Percentiles rank a stretch among this genome's conserved stretches.
Conservation (phyloP, 2,113 vertebrate species). For the Leptobrachium ailaonicum region DNA sequence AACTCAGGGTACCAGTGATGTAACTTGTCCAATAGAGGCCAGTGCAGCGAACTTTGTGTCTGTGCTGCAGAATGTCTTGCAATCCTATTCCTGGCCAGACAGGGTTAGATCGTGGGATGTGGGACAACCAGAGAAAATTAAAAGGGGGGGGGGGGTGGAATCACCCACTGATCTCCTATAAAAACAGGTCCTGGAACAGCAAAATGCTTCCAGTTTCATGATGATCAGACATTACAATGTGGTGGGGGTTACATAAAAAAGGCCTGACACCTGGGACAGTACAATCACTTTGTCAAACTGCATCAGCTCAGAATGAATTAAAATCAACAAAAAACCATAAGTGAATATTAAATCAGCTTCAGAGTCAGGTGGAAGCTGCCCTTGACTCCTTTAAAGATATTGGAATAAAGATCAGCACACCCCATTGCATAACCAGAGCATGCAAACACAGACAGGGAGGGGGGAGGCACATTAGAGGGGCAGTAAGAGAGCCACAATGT, state of each 20-base stretch:
- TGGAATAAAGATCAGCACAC: constrained; percentile 10
- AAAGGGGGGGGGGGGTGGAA: too few relatives aligned
- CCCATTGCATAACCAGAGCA: background rate
- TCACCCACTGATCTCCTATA: too few relatives aligned
- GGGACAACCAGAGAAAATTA: background rate
- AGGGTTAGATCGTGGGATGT: too few relatives aligned
- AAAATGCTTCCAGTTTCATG: background rate
- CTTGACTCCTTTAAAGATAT: constrained; percentile 5
- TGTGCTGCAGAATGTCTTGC: constrained; percentile 2
- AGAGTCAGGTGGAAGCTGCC: background rate
- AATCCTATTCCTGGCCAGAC: too few relatives aligned
- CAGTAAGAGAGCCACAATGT: too few relatives aligned
- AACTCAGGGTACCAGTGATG: background rate
- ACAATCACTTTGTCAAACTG: background rate
- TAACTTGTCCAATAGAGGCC: constrained; percentile 3
- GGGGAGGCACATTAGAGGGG: too few relatives aligned
- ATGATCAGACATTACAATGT: too few relatives aligned
- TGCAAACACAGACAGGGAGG: constrained; percentile 7
- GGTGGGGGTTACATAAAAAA: background rate
- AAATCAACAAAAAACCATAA: too few relatives aligned
- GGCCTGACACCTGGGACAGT: constrained; percentile 16
- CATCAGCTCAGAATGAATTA: too few relatives aligned
- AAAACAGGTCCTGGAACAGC: constrained; percentile 25
- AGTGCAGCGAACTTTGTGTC: background rate
- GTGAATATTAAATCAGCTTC: constrained; percentile 7